Base-by-base conservation (phyloP, 37 sponge, comb jelly and placozoan species). In the Bolinopsis microptera region DNA sequence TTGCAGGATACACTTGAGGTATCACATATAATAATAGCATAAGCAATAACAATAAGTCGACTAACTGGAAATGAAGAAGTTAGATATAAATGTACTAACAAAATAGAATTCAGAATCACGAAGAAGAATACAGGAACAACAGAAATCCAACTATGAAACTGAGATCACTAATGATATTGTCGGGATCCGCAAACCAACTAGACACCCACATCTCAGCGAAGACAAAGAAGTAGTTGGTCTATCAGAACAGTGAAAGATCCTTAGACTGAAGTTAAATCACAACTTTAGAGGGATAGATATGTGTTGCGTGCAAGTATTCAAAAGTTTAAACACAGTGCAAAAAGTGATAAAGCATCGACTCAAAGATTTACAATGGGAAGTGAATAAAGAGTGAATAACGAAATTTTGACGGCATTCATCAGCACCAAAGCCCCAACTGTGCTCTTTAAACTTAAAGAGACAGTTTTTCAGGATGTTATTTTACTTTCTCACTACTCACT, bases 401-500 rank as follows among this genome's bases (percentile, higher is more conserved):
- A 72, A 69, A 38, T 41, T 48, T 48, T 13, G 13, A 48, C 61
- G 13, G 61, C 61, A 18, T 48, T 48, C 61, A 18, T 48, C 5
- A 48, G 61, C 61, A 48, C 61, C 13, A 48, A 48, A 48, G 61
- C n/a, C n/a, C n/a, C n/a, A n/a, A n/a, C n/a, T n/a, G 93, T 35
- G 70, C 93, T 30, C 61, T 74, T 93, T 76, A 93, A 34, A 76
- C 61, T 93, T 76, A 93, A 34, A 76, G 76, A 30, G 93, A 93
- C 61, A 70, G 76, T 31, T 34, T 93, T 33, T 93, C 93, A 13
- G 76, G 76, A 26, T 40, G 38, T 74, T 93, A 26, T 93, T 93
- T 30, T 74, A 76, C 31, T 93, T 70, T 93, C 72, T 30, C 69
- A 76, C 31, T 93, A 37, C n/a, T 93, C 69, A 28, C 77, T 93